These are phyloP conservation scores for Pterois miles DNA, from an alignment of 2,797 vertebrate genomes.

Conservation along the genomic window DNA sequence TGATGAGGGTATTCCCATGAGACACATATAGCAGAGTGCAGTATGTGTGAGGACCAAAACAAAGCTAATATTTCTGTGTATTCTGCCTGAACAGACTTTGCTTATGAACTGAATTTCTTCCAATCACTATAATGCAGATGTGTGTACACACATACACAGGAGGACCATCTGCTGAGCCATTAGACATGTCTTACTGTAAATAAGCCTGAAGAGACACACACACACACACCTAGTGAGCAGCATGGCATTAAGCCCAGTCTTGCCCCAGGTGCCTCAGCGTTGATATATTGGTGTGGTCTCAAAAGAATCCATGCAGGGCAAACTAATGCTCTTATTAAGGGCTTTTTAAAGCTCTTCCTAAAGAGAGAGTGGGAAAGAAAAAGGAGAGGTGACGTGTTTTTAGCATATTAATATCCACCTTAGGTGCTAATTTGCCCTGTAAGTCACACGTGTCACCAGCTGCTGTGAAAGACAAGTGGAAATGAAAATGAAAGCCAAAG, in stretches of 20 bases:
- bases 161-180: slow-evolving; percentile 36
- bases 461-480: slow-evolving; percentile 37
- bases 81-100: slow-evolving; percentile 1
- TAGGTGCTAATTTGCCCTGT: slow-evolving; percentile 55
- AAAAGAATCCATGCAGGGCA: slow-evolving; percentile 50
- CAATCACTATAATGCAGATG: slow-evolving; percentile 1
- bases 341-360: slow-evolving; percentile 52
- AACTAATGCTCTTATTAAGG: slow-evolving; percentile 62
- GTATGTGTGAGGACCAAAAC: slow-evolving; percentile 8
- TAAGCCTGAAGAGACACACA: slow-evolving; percentile 39
- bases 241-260: slow-evolving; percentile 52
- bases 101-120: slow-evolving; percentile 13
- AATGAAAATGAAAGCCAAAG: slow-evolving; percentile 34
- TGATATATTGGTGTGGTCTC: slow-evolving; percentile 59
- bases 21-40: slow-evolving; percentile 42
- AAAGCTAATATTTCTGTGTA: slow-evolving; percentile 1
- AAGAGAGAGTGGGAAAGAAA: not conserved
- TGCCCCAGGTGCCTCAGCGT: slow-evolving; percentile 56
- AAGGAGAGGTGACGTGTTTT: slow-evolving; percentile 48
- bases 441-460: slow-evolving; percentile 58
- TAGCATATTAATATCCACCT: slow-evolving; percentile 54
- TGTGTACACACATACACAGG: slow-evolving; percentile 2
- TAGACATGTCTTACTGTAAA: slow-evolving; percentile 49
- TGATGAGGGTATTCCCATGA: slow-evolving; percentile 10
- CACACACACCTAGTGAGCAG: slow-evolving; percentile 14